Evolutionary conservation across 2,797 vertebrate species (phyloP).

Genomic region (Typhlichthys subterraneus): DNA sequence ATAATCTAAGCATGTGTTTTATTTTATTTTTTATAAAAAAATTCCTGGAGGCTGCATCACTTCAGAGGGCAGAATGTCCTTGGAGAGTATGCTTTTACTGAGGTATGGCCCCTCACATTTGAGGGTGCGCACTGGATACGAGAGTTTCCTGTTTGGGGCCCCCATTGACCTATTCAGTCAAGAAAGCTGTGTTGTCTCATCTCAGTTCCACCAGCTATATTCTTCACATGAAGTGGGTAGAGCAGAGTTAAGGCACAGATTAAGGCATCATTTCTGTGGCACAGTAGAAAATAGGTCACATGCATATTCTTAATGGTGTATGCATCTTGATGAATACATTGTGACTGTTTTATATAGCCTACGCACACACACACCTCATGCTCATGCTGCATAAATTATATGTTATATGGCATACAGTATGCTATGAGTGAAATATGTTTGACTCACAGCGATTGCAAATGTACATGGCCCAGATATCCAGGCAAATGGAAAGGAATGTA

Average conservation of each 20-base stretch:
- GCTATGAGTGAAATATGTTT: conserved; percentile 30
- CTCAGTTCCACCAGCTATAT: conserved; percentile 11
- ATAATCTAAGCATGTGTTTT: conserved; percentile 31
- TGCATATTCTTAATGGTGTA: conserved; percentile 38
- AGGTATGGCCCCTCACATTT: conserved; percentile 26
- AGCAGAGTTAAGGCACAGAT: conserved; percentile 33
- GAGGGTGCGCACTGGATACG: conserved; percentile 8
- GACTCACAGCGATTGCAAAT: conserved; percentile 47
- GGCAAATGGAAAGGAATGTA: conserved; percentile 15
- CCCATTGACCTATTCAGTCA: conserved; percentile 42
- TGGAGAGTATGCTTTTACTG: conserved; percentile 1
- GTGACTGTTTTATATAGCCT: conserved; percentile 16
- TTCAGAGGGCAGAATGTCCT: conserved; percentile 10
- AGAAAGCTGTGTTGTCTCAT: conserved; percentile 36
- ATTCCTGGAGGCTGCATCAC: conserved; percentile 22
- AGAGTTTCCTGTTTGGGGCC: conserved; percentile 50
- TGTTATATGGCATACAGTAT: conserved; percentile 10
- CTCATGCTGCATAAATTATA: conserved; percentile 47
- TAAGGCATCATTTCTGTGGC: conserved; percentile 26
- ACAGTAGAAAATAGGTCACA: conserved; percentile 58
- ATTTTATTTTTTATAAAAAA: conserved; percentile 15
- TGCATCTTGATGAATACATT: conserved; percentile 24
- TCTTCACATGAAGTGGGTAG: conserved; percentile 33
- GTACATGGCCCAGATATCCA: conserved; percentile 43
- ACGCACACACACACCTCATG: not conserved